Conservation (phyloP, 2,888 invertebrate species). For the Acleris cristana region DNA sequence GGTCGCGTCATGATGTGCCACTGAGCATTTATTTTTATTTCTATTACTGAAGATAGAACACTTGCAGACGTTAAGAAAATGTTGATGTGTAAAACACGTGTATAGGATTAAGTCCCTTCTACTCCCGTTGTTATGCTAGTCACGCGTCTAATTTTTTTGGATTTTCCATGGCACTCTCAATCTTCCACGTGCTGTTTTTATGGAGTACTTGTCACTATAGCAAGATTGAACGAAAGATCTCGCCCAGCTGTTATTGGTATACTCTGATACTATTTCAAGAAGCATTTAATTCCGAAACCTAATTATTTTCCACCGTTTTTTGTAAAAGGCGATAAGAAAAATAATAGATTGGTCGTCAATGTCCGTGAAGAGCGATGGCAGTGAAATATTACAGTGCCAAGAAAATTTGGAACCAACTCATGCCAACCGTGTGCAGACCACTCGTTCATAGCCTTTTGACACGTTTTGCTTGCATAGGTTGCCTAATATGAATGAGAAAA, state of each 20-base stretch:
- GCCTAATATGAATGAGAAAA: not conserved
- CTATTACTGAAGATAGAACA: conserved; percentile 15
- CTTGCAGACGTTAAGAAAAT: conserved; percentile 9
- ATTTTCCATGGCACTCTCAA: not conserved
- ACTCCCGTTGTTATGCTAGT: conserved; percentile 5
- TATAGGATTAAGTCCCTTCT: conserved; percentile 1
- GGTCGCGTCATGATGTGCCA: conserved; percentile 16
- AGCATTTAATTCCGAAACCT: not conserved
- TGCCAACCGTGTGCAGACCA: not conserved
- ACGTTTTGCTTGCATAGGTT: not conserved
- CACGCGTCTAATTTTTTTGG: conserved; percentile 9
- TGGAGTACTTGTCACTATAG: not conserved
- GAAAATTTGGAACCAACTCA: conserved; percentile 1
- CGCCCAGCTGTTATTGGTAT: not conserved
- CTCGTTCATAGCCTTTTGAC: conserved; percentile 7
- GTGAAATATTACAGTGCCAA: conserved; percentile 3
- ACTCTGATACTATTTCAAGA: not conserved
- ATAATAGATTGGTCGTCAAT: conserved; percentile 11
- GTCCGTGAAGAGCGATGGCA: not conserved
- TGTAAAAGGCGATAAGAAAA: not conserved
- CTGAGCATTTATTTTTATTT: conserved; percentile 20
- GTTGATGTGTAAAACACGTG: conserved; percentile 6
- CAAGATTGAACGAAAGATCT: not conserved
- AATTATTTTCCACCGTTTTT: conserved; percentile 3
- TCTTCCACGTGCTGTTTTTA: not conserved